Evolutionary conservation across 2,113 vertebrate genomes (phyloP).

Genomic region (Globicephala melas): DNA sequence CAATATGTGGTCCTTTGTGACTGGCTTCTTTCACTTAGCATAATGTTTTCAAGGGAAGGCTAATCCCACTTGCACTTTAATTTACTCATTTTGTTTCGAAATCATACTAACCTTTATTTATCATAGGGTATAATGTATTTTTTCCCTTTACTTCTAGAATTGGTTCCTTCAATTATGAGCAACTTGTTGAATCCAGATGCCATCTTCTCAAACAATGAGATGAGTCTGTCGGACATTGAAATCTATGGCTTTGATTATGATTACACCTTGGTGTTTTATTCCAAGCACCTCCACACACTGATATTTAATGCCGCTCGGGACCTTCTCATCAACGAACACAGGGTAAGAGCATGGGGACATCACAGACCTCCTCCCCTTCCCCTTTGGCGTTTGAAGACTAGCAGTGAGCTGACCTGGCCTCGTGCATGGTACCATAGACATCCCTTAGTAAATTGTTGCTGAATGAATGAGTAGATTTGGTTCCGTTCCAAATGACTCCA

Average conservation of each 20-base stretch:
- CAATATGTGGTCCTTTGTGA: rapidly evolving
- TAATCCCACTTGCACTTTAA: not conserved
- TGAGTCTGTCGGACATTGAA: conserved; percentile 95
- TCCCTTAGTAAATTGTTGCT: not conserved
- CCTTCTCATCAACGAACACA: conserved; percentile 94
- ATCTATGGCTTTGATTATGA: conserved; percentile 99
- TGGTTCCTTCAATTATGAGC: conserved; percentile 88
- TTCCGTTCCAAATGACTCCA: not conserved
- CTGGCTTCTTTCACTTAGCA: not conserved
- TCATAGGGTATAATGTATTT: not conserved
- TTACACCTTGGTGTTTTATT: conserved; percentile 98
- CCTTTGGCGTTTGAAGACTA: not conserved
- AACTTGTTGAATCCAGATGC: conserved; percentile 92
- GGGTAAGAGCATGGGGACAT: conserved; percentile 82
- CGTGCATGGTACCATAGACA: rapidly evolving
- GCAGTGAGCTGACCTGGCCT: not conserved
- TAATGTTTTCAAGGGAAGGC: not conserved
- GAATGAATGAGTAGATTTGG: not conserved
- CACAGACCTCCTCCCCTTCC: rapidly evolving
- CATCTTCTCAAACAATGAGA: conserved; percentile 98
- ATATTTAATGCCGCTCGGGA: conserved; percentile 97
- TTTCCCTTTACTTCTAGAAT: conserved; percentile 76
- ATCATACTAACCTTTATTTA: not conserved
- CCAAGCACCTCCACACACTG: conserved; percentile 93
- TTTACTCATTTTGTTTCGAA: not conserved